Evolutionary conservation across 1,140 invertebrate genomes (phyloP), one percentile per base, ranked within the genome.

Genomic region (Nephotettix cincticeps): DNA sequence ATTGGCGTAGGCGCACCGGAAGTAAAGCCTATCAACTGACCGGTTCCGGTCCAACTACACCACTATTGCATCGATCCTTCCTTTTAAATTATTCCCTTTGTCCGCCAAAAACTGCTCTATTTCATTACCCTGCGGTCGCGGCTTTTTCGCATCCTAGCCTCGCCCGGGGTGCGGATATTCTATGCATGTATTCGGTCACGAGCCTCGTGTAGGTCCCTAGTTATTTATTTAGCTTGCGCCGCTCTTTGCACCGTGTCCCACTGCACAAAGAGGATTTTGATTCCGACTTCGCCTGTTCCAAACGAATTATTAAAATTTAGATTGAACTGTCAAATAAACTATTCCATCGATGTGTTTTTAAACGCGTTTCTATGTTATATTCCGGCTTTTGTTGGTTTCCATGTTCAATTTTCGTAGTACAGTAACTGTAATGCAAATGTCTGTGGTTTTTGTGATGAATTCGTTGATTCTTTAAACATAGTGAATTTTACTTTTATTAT

Each of bases 261-360:
- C 66, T 4, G 32, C 28, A 54, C n/a, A 40, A 36, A 36, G 64
- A 36, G 40, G 64, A 29, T 66, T 66, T 66, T 66, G 30, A 30
- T 66, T 64, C 61, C 28, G 32, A 64, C 61, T 29, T 28, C 61
- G 27, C 56, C 61, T 30, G 19, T 36, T 36, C 32, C 32, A 36
- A 36, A 36, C 32, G 14, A 36, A 36, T 36, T 36, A 36, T 36
- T 36, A 36, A 36, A 36, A 36, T 36, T 36, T 36, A 36, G 32
- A 36, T 36, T 36, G 32, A 36, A 36, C 32, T 36, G 32, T 36
- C 32, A 36, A 36, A 36, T 36, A 36, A 36, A 36, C 32, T 36
- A 36, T 36, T 36, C 32, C 32, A 36, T 36, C 32, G 32, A 23
- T 29, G n/a, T 23, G 19, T 36, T 32, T 30, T 27, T 29, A n/a